Conservation (phyloP, 23 tunicate species). For the Ascidia mentula region DNA sequence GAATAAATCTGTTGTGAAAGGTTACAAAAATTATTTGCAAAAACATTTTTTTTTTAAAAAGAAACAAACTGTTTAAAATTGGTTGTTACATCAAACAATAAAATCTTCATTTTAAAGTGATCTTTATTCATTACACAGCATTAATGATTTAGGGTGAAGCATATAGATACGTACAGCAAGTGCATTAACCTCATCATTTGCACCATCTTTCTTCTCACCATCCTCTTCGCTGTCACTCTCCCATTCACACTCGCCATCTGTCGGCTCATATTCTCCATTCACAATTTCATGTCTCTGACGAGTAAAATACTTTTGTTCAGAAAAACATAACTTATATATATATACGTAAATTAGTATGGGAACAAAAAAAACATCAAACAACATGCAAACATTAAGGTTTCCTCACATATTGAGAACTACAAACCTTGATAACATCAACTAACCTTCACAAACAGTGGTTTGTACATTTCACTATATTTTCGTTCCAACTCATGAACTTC, state of each 20-base stretch:
- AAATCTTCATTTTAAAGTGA: too few species aligned
- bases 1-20: too few species aligned
- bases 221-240: conserved; percentile 81
- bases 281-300: conserved; percentile 66
- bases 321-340: background rate
- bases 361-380: background rate
- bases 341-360: background rate
- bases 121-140: too few species aligned
- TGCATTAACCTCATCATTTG: conserved; percentile 63
- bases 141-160: too few species aligned
- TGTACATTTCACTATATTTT: conserved; percentile 66
- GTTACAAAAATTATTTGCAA: too few species aligned
- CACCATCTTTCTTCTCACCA: conserved; percentile 31
- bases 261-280: conserved; percentile 77
- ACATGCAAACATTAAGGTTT: background rate
- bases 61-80: too few species aligned
- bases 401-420: too few species aligned
- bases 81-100: too few species aligned
- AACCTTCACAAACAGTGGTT: conserved; percentile 71
- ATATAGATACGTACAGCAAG: conserved; percentile 48
- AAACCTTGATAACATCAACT: too few species aligned
- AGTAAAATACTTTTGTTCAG: background rate
- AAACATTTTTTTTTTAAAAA: too few species aligned
- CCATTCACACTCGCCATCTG: conserved; percentile 96
- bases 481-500: conserved; percentile 94